A percentile compares a stretch with the other conserved stretches of the same genome.
Evolutionary conservation across 2,113 vertebrate genomes (phyloP).

Genomic region (Cheirogaleus medius): DNA sequence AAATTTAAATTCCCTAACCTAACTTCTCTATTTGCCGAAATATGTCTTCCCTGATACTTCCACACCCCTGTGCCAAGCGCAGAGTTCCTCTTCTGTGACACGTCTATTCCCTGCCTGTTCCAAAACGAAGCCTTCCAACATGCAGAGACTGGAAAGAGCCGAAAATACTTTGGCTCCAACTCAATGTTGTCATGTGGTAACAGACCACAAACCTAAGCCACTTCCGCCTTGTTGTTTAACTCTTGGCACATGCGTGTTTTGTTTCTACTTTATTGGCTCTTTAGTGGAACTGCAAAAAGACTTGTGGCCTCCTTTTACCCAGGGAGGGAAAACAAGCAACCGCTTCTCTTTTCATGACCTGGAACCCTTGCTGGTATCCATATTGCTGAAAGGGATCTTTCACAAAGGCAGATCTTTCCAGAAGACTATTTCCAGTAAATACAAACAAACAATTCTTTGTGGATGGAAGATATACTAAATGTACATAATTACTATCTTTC

Average conservation of each 20-base stretch:
- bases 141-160: constrained; percentile 42
- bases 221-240: constrained; percentile 69
- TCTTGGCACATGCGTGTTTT: constrained; percentile 67
- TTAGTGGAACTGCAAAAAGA: constrained; percentile 56
- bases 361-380: not conserved
- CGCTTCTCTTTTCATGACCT: not conserved
- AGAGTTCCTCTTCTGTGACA: not conserved
- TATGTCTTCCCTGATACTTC: not conserved
- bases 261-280: constrained; percentile 73
- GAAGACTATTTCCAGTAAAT: constrained; percentile 11
- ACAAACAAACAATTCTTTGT: not conserved
- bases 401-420: not conserved
- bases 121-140: not conserved
- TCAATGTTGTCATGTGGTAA: constrained; percentile 62
- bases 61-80: rapidly evolving
- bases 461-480: rapidly evolving
- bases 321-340: constrained; percentile 24
- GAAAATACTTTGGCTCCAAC: constrained; percentile 61
- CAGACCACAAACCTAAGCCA: constrained; percentile 67
- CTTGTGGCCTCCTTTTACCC: constrained; percentile 48
- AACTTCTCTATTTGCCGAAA: not conserved
- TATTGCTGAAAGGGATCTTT: not conserved
- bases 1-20: not conserved
- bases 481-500: not conserved
- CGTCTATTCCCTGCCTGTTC: not conserved